Conservation (phyloP, 2,888 invertebrate species). For the Aporophyla nigra region DNA sequence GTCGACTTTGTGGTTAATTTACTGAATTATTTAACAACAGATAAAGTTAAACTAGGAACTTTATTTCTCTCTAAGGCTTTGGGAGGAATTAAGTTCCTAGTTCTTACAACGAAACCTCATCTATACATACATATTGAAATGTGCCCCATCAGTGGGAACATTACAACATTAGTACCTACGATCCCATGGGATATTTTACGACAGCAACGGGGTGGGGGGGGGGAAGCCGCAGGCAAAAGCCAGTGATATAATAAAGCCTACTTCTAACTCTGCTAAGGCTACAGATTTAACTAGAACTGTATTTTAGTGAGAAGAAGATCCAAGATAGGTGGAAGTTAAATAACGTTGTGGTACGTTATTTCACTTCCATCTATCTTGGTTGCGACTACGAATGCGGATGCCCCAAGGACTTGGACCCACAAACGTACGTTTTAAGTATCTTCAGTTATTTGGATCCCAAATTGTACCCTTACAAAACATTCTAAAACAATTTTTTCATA, state of each 20-base stretch:
- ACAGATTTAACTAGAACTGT: background rate
- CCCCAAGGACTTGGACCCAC: background rate
- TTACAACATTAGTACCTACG: too few species aligned
- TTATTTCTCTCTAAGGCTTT: too few species aligned
- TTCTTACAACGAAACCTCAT: background rate
- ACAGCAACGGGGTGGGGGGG: too few species aligned
- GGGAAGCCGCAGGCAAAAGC: background rate
- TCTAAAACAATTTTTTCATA: background rate
- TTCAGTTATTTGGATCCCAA: background rate
- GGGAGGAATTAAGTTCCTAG: background rate
- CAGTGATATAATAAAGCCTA: background rate
- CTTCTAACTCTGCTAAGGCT: background rate
- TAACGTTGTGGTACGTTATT: too few species aligned
- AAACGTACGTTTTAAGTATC: background rate
- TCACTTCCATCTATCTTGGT: background rate
- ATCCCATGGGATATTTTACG: too few species aligned
- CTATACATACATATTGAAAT: too few species aligned
- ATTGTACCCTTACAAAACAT: background rate
- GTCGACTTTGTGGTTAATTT: constrained; percentile 5
- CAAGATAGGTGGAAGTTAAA: too few species aligned
- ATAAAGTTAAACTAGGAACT: too few species aligned
- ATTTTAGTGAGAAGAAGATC: background rate
- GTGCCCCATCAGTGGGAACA: too few species aligned
- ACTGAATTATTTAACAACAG: background rate
- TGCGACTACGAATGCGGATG: background rate